These are phyloP conservation scores for Pao palembangensis DNA, from an alignment of 2,113 vertebrate species.

Conservation along the genomic window DNA sequence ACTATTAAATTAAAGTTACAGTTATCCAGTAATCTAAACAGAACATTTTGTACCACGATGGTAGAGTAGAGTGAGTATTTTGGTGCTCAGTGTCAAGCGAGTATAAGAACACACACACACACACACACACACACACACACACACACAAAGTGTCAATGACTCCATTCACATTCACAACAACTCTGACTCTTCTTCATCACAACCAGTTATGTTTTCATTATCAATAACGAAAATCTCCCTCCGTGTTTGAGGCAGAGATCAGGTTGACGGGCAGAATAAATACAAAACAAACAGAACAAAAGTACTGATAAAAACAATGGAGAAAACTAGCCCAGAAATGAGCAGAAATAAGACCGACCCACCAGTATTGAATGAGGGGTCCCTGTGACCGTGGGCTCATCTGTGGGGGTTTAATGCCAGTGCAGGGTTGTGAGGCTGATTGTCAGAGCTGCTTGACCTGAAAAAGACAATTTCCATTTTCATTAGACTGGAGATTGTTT, in stretches of 20 bases:
- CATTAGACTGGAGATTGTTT: constrained; percentile 59
- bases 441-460: constrained; percentile 51
- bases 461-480: constrained; percentile 64
- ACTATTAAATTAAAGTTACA: not conserved
- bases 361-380: constrained; percentile 47
- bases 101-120: too few species aligned
- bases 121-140: too few species aligned
- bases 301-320: constrained; percentile 39
- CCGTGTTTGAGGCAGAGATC: not conserved
- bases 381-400: constrained; percentile 20
- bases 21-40: too few species aligned
- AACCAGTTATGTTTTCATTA: constrained; percentile 3
- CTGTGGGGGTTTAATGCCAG: constrained; percentile 30
- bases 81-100: too few species aligned
- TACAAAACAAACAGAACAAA: constrained; percentile 26
- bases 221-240: constrained; percentile 20
- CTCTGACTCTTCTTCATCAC: constrained; percentile 7
- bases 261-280: constrained; percentile 19
- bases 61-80: too few species aligned
- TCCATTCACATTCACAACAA: too few species aligned
- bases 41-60: too few species aligned
- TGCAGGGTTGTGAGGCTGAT: constrained; percentile 47
- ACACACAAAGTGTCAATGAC: too few species aligned
- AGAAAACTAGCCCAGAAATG: constrained; percentile 35
- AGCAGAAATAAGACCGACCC: constrained; percentile 50